A percentile compares a stretch with the other conserved stretches of the same genome.
These are phyloP conservation scores for Apamea epomidion DNA, from an alignment of 2,888 invertebrate genomes.

Conservation along the genomic window DNA sequence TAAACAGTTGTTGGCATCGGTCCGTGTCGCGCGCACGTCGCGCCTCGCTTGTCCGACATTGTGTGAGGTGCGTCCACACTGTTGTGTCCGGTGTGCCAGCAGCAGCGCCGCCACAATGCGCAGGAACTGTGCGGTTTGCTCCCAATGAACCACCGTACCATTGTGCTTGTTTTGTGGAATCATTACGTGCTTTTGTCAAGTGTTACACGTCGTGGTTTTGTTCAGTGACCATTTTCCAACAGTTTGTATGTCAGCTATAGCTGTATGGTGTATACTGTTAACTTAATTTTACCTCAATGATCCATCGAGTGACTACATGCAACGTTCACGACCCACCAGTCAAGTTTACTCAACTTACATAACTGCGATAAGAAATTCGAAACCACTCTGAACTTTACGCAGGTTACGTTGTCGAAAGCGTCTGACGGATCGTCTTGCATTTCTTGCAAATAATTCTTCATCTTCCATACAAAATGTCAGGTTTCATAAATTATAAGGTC, in stretches of 20 bases:
- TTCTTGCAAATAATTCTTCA: slow-evolving; percentile 64
- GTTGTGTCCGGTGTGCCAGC: slow-evolving; percentile 48
- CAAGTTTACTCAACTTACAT: slow-evolving; percentile 70
- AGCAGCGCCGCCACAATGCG: slow-evolving; percentile 76
- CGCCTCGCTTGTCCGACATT: slow-evolving; percentile 61
- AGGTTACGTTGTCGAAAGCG: slow-evolving; percentile 72
- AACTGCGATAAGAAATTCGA: slow-evolving; percentile 68
- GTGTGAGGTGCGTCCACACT: slow-evolving; percentile 64
- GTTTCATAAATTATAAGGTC: slow-evolving; percentile 75
- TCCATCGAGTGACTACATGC: slow-evolving; percentile 57
- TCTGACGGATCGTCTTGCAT: slow-evolving; percentile 62
- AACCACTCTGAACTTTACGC: slow-evolving; percentile 63
- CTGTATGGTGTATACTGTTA: slow-evolving; percentile 35
- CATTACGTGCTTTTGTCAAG: slow-evolving; percentile 71
- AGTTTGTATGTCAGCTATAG: slow-evolving; percentile 51
- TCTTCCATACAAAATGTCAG: slow-evolving; percentile 69
- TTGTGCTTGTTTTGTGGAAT: slow-evolving; percentile 71
- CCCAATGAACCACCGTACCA: slow-evolving; percentile 69
- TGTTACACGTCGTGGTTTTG: slow-evolving; percentile 68
- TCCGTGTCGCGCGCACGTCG: slow-evolving; percentile 80
- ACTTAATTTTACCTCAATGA: slow-evolving; percentile 51
- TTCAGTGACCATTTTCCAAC: slow-evolving; percentile 67
- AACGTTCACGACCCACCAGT: slow-evolving; percentile 52
- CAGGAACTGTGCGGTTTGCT: slow-evolving; percentile 84
- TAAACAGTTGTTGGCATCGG: slow-evolving; percentile 83